phyloP scores from a whole-genome alignment of 2,797 vertebrate genomes.

The Rhodeus uyekii region DNA sequence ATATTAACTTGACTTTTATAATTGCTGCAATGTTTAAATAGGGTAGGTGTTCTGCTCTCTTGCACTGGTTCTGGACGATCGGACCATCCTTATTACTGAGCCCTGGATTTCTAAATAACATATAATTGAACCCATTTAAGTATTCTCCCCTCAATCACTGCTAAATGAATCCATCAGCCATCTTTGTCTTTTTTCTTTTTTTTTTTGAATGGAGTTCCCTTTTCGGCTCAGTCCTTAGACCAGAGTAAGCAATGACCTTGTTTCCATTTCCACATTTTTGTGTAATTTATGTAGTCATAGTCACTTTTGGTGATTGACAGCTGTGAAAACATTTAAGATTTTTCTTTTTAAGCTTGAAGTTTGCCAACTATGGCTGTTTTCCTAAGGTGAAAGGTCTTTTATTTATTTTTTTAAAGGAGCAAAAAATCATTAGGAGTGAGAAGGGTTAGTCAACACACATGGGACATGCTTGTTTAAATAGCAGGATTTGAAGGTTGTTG shows the following conservation, averaged over 20 bases:
- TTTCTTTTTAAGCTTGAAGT: slow-evolving; percentile 60
- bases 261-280: slow-evolving; percentile 67
- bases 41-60: background rate
- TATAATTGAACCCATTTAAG: background rate
- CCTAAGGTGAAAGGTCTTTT: slow-evolving; percentile 57
- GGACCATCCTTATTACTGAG: background rate
- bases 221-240: background rate
- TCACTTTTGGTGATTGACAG: slow-evolving; percentile 75
- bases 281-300: slow-evolving; percentile 73
- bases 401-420: slow-evolving; percentile 56
- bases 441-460: slow-evolving; percentile 43
- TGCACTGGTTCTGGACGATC: background rate
- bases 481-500: slow-evolving; percentile 55
- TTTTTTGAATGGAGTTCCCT: background rate
- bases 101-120: background rate
- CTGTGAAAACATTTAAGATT: slow-evolving; percentile 71
- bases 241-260: slow-evolving; percentile 47
- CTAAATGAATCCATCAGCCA: slow-evolving; percentile 10
- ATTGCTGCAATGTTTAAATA: background rate
- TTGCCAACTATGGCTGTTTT: slow-evolving; percentile 67
- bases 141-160: background rate
- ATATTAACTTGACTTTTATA: background rate
- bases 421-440: slow-evolving; percentile 53
- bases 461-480: slow-evolving; percentile 50
- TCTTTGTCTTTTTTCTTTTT: background rate